These are phyloP conservation scores for Aleiodes testaceus DNA, from an alignment of 2,888 invertebrate genomes.

Conservation along the genomic window DNA sequence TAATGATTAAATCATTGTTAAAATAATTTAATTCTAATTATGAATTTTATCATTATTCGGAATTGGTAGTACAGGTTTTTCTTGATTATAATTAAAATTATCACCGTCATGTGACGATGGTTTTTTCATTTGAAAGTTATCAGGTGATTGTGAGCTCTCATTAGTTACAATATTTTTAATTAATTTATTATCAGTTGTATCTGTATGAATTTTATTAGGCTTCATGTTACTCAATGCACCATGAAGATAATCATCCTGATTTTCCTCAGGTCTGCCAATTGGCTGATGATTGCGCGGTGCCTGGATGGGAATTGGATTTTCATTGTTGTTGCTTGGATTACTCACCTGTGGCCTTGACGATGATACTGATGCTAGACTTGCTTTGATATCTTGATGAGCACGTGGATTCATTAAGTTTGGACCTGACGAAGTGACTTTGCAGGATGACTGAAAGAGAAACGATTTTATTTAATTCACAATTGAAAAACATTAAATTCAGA, in stretches of 20 bases:
- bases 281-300: constrained; percentile 60
- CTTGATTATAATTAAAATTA: constrained; percentile 44
- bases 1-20: too few species aligned
- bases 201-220: constrained; percentile 2
- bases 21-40: background rate
- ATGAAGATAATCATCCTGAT: constrained; percentile 40
- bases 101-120: constrained; percentile 23
- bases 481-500: background rate
- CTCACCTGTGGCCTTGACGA: constrained; percentile 67
- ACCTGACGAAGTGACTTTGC: constrained; percentile 49
- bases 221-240: constrained; percentile 33
- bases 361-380: constrained; percentile 46
- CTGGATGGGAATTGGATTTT: constrained; percentile 61
- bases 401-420: constrained; percentile 47
- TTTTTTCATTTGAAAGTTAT: constrained; percentile 31
- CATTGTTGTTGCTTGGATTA: constrained; percentile 62
- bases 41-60: constrained; percentile 46
- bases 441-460: constrained; percentile 53
- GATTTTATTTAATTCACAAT: too few species aligned
- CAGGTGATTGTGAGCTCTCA: constrained; percentile 53
- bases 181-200: background rate
- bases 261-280: constrained; percentile 49
- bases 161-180: constrained; percentile 35
- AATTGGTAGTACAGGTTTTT: constrained; percentile 50
- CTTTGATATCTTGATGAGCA: constrained; percentile 39